A percentile compares a stretch with the other conserved stretches of the same genome.
Evolutionary conservation across 2,797 vertebrate species (phyloP).

Genomic region (Prionace glauca): DNA sequence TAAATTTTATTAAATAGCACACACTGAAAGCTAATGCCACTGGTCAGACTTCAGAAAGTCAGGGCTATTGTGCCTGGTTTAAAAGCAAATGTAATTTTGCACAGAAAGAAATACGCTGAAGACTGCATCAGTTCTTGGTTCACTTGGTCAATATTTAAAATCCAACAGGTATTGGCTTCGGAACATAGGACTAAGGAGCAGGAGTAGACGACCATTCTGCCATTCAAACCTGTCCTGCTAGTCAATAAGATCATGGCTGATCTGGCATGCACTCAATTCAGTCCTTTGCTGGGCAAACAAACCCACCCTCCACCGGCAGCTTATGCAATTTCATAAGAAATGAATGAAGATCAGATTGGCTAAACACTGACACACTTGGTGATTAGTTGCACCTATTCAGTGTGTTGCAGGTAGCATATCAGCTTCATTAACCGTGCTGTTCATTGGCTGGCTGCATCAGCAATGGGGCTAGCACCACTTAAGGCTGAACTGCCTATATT

Average conservation of each 20-base stretch:
- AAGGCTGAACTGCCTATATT: not conserved
- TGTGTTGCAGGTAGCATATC: not conserved
- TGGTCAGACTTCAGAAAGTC: not conserved
- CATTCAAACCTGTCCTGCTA: too few relatives aligned
- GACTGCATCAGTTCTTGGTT: not conserved
- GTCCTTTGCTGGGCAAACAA: not conserved
- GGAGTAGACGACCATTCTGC: too few relatives aligned
- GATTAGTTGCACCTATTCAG: too few relatives aligned
- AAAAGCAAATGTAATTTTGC: not conserved
- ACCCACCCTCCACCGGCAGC: not conserved
- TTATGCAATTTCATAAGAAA: not conserved
- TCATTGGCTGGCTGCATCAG: too few relatives aligned
- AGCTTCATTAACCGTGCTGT: not conserved
- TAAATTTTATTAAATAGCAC: not conserved
- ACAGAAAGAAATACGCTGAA: not conserved
- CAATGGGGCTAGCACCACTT: not conserved
- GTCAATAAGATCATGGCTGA: too few relatives aligned
- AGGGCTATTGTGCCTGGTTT: not conserved
- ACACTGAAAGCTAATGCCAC: too few relatives aligned
- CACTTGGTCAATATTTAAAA: not conserved
- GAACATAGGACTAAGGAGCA: too few relatives aligned
- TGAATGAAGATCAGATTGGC: not conserved
- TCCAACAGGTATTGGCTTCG: not conserved
- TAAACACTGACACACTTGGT: not conserved
- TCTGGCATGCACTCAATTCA: not conserved